Conservation (phyloP, 2,797 vertebrate species). For the Cuniculus paca region DNA sequence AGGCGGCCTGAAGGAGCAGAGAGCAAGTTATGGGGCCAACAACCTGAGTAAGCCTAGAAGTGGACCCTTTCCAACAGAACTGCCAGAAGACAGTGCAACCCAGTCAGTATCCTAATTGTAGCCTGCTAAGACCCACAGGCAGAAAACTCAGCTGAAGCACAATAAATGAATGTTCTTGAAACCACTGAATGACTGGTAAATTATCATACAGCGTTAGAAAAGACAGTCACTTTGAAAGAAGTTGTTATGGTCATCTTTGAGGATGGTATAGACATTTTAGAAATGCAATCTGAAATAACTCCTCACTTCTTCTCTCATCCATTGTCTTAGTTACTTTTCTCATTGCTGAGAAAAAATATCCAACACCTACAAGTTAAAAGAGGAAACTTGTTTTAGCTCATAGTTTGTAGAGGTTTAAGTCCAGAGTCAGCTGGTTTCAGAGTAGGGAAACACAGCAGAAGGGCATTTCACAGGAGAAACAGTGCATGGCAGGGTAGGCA, state of each 20-base stretch:
- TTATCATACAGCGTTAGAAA: not conserved
- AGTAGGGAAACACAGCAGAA: not conserved
- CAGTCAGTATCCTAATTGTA: not conserved
- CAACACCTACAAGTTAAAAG: not conserved
- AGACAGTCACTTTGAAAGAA: not conserved
- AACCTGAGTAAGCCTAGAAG: not conserved
- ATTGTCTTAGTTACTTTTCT: not conserved
- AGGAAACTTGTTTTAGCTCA: not conserved
- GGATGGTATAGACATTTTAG: not conserved
- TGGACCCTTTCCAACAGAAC: not conserved
- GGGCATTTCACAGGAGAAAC: not conserved
- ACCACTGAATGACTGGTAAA: not conserved
- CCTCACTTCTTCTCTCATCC: not conserved
- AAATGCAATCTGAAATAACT: not conserved
- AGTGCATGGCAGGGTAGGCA: not conserved
- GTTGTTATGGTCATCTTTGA: not conserved
- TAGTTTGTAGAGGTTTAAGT: not conserved
- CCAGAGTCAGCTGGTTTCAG: not conserved
- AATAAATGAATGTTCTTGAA: not conserved
- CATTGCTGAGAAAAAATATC: not conserved
- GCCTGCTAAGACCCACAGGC: not conserved
- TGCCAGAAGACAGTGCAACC: not conserved
- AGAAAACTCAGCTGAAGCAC: not conserved
- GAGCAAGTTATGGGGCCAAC: not conserved
- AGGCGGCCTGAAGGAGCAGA: not conserved